Base-by-base conservation (phyloP, 2,888 invertebrate genomes). In the Apodemia duryi region DNA sequence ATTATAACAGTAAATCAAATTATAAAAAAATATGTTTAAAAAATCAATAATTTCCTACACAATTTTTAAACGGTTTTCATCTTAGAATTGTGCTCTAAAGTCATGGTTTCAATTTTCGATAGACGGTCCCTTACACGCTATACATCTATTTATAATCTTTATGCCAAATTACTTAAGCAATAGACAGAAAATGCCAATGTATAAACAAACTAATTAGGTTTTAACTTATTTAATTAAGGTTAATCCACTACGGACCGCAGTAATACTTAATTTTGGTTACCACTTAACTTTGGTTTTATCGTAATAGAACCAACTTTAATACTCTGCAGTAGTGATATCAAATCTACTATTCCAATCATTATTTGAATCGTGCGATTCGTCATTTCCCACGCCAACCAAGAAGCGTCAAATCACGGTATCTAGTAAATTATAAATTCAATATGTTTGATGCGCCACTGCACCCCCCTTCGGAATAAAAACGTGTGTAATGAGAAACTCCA, bases 401-500 rank as follows among this genome's bases (percentile, higher is more conserved):
- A 69, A 74, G 78, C 90, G 82, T 83, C 85, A 86, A 90, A 89
- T 90, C 82, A 82, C 79, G 77, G 82, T 85, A 63, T 65, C 46
- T 38, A 46, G 49, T 77, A 63, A 63, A 80, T 81, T 82, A 84
- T 79, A 81, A 82, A 86, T 88, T 87, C 86, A 85, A 85, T 88
- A 85, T 80, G 77, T 85, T 76, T 74, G 75, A 81, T 83, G 90
- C 88, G 80, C 82, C 88, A 85, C 80, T 89, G 90, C 83, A 72
- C 83, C 77, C 86, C 86, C 82, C 68, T 72, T 70, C 65, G 51
- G 60, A 65, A 77, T 71, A 87, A 88, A 86, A 87, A 86, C 85
- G 84, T 85, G 84, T 84, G 82, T 78, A 80, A 81, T 81, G 72
- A 74, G 74, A 77, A 78, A 77, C 69, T 66, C 74, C 66, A 70